Base-by-base conservation (phyloP, 1,140 invertebrate genomes). In the Apis florea region DNA sequence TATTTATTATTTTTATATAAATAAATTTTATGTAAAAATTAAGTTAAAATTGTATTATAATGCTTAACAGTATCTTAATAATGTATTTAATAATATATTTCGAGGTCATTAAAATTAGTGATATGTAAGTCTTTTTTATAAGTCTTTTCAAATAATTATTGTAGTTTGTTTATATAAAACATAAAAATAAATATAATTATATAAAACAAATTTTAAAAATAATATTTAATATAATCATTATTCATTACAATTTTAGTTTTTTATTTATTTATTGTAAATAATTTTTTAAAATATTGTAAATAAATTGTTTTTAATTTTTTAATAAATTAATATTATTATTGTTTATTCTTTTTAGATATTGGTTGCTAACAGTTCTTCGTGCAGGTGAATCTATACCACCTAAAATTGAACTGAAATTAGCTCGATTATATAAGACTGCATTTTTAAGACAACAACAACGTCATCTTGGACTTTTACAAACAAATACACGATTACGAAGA, bases 361-460 rank as follows among this genome's bases (percentile, higher is more conserved):
- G 97, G 97, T 90, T 97, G 54, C 90, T 97, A 3, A 97, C 97
- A 6, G 96, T 97, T 51, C 94, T 97, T 63, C 90, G 95, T 86
- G 90, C 95, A 53, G 91, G 91, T 5, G 90, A 90, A 79, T 86
- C 68, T 3, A 87, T 92, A 40, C 93, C 91, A 40, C 86, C 90
- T 2, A 92, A 93, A 72, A 89, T 94, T 13, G 94, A 95, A 83
- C 82, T 94, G 31, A 89, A 93, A 67, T 86, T 95, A 74, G 94
- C 94, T 9, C 88, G 91, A 61, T 88, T 95, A 24, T 95, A 95
- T 86, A 90, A 90, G 64, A 91, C 92, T 6, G 94, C 94, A 1
- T 95, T 95, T 82, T 92, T 91, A 0, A 92, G 94, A 84, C 94
- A 93, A 53, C 91, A 94, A 59, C 91, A 93, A 84, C 89, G 85